Base-by-base conservation (phyloP, 2,113 vertebrate species). In the Kryptolebias marmoratus region DNA sequence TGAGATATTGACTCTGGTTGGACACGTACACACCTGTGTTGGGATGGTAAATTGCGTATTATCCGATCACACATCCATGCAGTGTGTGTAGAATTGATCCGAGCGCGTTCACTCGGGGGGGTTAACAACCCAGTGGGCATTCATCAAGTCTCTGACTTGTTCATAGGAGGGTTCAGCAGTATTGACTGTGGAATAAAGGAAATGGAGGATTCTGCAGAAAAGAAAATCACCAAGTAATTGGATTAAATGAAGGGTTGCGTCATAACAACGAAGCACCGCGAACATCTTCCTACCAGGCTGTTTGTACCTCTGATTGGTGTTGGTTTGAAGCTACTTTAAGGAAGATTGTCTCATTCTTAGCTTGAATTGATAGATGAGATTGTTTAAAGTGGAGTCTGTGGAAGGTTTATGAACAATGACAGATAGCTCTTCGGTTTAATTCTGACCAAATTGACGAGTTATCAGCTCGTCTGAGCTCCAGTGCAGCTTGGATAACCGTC, bases 51-150 rank as follows among this genome's bases (percentile, higher is more conserved):
- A 75, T 66, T 30, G 55, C 61, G 80, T 77, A 88, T 91, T 84
- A 91, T 79, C 73, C 81, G 84, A 68, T 85, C 88, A 87, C 74
- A 90, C 64, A 57, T 74, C 67, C 57, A 39, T 48, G 60, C 77
- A 31, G 81, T 63, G 63, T 36, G n/a, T 87, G 82, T 77, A 75
- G 63, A 80, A 83, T 87, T 84, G 83, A 86, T 83, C 73, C 59
- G 65, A 60, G 77, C 66, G 55, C 65, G 62, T 83, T 82, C 69
- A 57, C 69, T 79, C 18, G 11, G 11, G 52, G 11, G 52, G 56
- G 61, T 71, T 69, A 79, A 66, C 68, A 73, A 71, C 71, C 63
- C 81, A 73, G 62, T 64, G 71, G 76, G 79, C 68, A 68, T 73
- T 73, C 52, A 15, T 42, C 15, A 62, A 79, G 74, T 76, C 69